Evolutionary conservation across 2,113 vertebrate genomes (phyloP).

Genomic region (Vulpes lagopus): DNA sequence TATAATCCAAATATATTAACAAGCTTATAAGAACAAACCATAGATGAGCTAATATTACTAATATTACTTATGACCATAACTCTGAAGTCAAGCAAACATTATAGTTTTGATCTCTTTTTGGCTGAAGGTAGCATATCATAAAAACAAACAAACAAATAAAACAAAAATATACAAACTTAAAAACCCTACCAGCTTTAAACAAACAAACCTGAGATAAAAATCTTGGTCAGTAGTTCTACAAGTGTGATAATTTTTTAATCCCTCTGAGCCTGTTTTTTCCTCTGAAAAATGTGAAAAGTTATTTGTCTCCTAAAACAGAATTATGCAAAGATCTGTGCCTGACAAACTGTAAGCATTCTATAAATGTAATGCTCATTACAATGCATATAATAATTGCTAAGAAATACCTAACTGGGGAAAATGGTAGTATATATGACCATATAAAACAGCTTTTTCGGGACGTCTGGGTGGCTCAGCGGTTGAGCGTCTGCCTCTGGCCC

Average conservation of each 20-base stretch:
- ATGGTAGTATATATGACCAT: not conserved
- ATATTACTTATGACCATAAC: not conserved
- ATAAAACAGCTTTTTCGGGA: not conserved
- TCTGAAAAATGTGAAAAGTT: constrained; percentile 21
- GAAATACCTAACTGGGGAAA: not conserved
- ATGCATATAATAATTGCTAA: not conserved
- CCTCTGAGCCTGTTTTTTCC: not conserved
- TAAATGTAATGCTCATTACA: constrained; percentile 43
- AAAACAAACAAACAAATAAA: not conserved
- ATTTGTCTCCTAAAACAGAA: constrained; percentile 41
- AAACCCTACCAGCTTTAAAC: not conserved
- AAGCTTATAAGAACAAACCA: not conserved
- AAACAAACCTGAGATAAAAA: not conserved
- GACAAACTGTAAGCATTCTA: not conserved
- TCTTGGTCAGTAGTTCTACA: not conserved
- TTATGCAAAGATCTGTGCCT: not conserved
- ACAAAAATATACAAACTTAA: not conserved
- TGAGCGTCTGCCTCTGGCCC: not conserved
- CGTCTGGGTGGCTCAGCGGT: too few relatives aligned
- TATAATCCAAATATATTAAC: constrained; percentile 34
- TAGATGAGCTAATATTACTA: not conserved
- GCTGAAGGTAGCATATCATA: not conserved
- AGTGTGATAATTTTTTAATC: not conserved
- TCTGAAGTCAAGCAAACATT: constrained; percentile 1
- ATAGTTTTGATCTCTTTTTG: constrained; percentile 28